Base-by-base conservation (phyloP, 2,888 invertebrate genomes). In the Noctua janthe region DNA sequence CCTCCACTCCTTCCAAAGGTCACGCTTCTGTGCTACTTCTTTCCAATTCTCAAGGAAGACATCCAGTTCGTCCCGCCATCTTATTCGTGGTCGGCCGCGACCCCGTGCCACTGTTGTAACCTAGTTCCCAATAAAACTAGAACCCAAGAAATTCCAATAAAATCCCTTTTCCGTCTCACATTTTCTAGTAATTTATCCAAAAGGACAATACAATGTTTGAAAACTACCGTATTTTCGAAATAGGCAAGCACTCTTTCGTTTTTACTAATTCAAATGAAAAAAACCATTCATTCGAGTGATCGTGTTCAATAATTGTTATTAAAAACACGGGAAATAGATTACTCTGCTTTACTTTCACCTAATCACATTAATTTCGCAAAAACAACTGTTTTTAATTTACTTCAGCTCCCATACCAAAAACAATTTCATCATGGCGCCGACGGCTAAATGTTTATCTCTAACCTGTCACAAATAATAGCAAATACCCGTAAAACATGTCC, bases 381-480 rank as follows among this genome's bases (percentile, higher is more conserved):
- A 74, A 64, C 64, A 17, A 7, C 2, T 15, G 0, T n/a, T 39
- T 71, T 35, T 20, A 69, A 76, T 84, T 75, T 70, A 78, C 74
- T 66, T 13, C 51, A 54, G 10, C n/a, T 76, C 7, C 0, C 23
- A 62, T 1, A 20, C 39, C 62, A 67, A 70, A 81, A 74, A 71
- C 66, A 84, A 77, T 59, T 85, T 43, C 43, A 81, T 72, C 29
- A 81, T 84, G 90, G 90, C 89, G 89, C 87, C 90, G 69, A 76
- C 80, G 73, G 69, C 2, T 81, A 77, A 89, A 84, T 93, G 87
- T 93, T 93, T 93, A 93, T 93, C 93, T 90, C 80, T 47, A 81
- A 88, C 88, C 89, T 90, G 88, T 92, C 91, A 90, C 82, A 81
- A 87, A 85, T 88, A 75, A 86, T 85, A 85, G 8, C 76, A 81